Evolutionary conservation across 2,113 vertebrate species (phyloP).

Genomic region (Daubentonia madagascariensis): DNA sequence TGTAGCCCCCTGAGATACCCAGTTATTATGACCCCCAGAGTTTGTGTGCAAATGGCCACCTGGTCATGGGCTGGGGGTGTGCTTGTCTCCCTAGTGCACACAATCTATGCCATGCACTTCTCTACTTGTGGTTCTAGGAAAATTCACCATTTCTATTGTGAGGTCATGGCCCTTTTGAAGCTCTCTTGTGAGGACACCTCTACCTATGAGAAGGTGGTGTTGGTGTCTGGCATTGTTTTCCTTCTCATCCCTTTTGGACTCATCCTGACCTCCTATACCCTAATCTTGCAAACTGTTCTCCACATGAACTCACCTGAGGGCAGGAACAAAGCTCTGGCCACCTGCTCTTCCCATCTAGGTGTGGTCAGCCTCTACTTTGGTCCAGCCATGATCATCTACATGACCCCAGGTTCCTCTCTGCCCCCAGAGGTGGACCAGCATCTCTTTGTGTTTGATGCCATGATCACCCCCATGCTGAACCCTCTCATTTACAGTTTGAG

Average conservation of each 20-base stretch:
- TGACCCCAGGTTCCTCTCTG: neutral
- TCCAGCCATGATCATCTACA: neutral
- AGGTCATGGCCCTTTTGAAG: neutral
- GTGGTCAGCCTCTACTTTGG: neutral
- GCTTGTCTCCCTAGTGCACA: neutral
- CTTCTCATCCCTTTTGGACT: neutral
- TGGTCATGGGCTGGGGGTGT: neutral
- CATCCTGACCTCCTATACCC: neutral
- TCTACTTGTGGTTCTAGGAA: neutral
- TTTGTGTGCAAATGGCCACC: neutral
- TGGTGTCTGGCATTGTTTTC: neutral
- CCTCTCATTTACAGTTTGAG: neutral
- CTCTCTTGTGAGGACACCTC: neutral
- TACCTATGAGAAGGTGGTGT: neutral
- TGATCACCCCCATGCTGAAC: neutral
- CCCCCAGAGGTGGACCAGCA: neutral
- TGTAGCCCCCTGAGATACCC: neutral
- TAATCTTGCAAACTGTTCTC: neutral
- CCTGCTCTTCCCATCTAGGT: neutral
- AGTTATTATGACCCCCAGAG: neutral
- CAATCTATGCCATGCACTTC: neutral
- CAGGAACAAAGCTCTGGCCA: neutral
- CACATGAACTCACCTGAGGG: neutral
- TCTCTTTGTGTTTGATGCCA: conserved; percentile 8
- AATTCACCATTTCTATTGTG: neutral